Evolutionary conservation across 1,140 invertebrate species (phyloP).

Genomic region (Bombyx mori): DNA sequence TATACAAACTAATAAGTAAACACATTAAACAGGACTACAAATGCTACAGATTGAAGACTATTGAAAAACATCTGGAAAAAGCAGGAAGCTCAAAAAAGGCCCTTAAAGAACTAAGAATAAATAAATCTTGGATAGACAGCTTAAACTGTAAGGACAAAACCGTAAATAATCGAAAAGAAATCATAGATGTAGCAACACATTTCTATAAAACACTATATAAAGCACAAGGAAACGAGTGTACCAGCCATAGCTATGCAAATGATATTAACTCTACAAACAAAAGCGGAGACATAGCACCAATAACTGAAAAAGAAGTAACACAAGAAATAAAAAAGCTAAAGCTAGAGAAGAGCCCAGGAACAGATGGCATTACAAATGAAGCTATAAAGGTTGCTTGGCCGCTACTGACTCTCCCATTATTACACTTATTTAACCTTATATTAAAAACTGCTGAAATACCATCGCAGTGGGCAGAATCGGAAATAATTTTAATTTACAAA

Average conservation of each 20-base stretch:
- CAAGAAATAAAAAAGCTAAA: slow-evolving; percentile 4
- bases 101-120: slow-evolving; percentile 1
- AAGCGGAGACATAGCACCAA: not conserved
- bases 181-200: slow-evolving; percentile 3
- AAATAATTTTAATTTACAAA: slow-evolving; percentile 6
- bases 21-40: slow-evolving; percentile 1
- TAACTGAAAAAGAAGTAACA: not conserved
- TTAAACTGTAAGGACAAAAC: not conserved
- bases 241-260: not conserved
- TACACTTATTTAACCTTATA: slow-evolving; percentile 1
- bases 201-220: slow-evolving; percentile 2
- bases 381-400: not conserved
- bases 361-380: slow-evolving; percentile 3
- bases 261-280: not conserved
- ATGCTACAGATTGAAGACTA: not conserved
- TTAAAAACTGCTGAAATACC: not conserved
- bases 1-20: not conserved
- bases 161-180: slow-evolving; percentile 1
- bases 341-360: slow-evolving; percentile 2
- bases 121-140: not conserved
- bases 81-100: slow-evolving; percentile 2
- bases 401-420: not conserved
- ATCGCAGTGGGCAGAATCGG: not conserved
- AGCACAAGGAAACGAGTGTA: not conserved
- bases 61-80: not conserved